A percentile compares a stretch with the other conserved stretches of the same genome.
Conservation (phyloP, 2,888 invertebrate species). For the Sicus ferrugineus region DNA sequence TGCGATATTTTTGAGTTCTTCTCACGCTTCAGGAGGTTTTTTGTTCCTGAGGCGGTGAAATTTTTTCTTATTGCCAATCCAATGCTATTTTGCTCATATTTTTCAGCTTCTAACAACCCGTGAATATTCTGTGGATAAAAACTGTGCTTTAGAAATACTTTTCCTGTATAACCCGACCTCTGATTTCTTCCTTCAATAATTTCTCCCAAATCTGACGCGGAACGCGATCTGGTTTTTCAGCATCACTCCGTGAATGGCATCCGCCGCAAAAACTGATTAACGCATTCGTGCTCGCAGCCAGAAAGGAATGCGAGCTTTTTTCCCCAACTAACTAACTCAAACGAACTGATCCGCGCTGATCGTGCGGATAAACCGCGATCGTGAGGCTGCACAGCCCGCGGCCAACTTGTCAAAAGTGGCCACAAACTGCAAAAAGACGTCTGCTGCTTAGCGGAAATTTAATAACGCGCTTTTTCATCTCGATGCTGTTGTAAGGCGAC, state of each 20-base stretch:
- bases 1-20: no score
- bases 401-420: slow-evolving; percentile 33
- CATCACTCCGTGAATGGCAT: background rate
- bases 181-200: background rate
- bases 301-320: slow-evolving; percentile 20
- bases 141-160: no score
- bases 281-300: slow-evolving; percentile 23
- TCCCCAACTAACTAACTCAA: no score
- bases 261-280: slow-evolving; percentile 29
- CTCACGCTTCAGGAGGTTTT: no score
- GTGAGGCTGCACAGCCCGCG: slow-evolving; percentile 10
- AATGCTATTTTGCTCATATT: no score
- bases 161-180: no score
- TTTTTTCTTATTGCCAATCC: no score
- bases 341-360: slow-evolving; percentile 22
- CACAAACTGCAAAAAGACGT: slow-evolving; percentile 14
- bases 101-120: no score
- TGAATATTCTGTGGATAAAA: background rate
- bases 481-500: background rate
- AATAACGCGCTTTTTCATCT: slow-evolving; percentile 27
- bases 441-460: slow-evolving; percentile 33
- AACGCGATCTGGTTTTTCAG: background rate
- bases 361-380: slow-evolving; percentile 32
- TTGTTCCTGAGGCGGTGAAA: no score
- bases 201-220: background rate